Percentiles rank a stretch among this genome's conserved stretches.
These are phyloP conservation scores for Haplochromis vanheusdeni DNA, from an alignment of 2,113 vertebrate genomes.

Conservation along the genomic window DNA sequence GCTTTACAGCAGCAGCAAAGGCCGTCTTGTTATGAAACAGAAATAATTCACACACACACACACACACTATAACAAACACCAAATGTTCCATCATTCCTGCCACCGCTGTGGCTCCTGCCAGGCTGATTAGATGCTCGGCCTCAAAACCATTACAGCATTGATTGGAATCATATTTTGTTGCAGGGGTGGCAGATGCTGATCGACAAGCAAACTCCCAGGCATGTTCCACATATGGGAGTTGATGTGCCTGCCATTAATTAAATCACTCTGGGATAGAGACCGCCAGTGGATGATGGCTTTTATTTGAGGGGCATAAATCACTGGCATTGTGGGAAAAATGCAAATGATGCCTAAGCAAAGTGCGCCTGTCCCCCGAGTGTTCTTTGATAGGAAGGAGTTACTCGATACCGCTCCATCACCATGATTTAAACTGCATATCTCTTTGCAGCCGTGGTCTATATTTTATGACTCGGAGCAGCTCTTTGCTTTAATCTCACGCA, in stretches of 20 bases:
- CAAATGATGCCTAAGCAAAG: neutral
- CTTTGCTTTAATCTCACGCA: neutral
- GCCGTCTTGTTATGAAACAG: neutral
- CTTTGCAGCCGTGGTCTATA: neutral
- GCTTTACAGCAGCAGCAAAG: neutral
- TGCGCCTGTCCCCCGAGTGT: neutral
- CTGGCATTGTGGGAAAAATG: slow-evolving; percentile 14
- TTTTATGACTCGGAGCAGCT: neutral
- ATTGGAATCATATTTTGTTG: slow-evolving; percentile 62
- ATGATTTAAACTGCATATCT: neutral
- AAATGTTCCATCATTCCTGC: slow-evolving; percentile 16
- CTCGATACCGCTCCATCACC: neutral
- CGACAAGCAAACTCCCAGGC: slow-evolving; percentile 44
- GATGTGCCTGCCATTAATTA: slow-evolving; percentile 33
- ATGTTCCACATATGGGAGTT: slow-evolving; percentile 47
- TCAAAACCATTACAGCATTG: slow-evolving; percentile 44
- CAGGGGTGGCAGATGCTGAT: slow-evolving; percentile 51
- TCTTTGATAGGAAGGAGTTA: slow-evolving; percentile 12
- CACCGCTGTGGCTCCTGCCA: slow-evolving; percentile 13
- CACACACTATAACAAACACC: neutral
- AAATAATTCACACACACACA: neutral
- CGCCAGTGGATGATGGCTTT: slow-evolving; percentile 35
- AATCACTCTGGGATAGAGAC: slow-evolving; percentile 16
- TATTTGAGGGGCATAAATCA: slow-evolving; percentile 41
- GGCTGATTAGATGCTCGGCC: slow-evolving; percentile 30